Conservation (phyloP, 2,888 invertebrate species). For the Neoitamus cyanurus region DNA sequence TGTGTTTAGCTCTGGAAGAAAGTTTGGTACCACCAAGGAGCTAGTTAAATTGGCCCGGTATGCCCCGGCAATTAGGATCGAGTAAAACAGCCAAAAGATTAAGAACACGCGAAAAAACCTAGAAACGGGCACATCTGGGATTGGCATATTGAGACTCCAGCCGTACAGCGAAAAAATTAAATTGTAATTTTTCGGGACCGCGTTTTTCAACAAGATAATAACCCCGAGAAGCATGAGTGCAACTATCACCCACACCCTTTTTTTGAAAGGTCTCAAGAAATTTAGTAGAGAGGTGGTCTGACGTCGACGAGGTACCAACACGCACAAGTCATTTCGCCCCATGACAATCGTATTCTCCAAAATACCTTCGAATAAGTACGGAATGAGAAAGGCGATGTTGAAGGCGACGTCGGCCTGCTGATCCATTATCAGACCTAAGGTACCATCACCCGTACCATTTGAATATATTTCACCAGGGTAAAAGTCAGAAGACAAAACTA, state of each 20-base stretch:
- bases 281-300: slow-evolving; percentile 68
- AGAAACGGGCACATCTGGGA: slow-evolving; percentile 52
- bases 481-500: slow-evolving; percentile 55
- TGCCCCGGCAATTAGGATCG: slow-evolving; percentile 61
- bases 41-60: slow-evolving; percentile 64
- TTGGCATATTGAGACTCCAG: slow-evolving; percentile 58
- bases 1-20: slow-evolving; percentile 61
- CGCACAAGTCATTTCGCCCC: slow-evolving; percentile 70
- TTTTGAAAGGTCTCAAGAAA: slow-evolving; percentile 62
- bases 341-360: slow-evolving; percentile 70
- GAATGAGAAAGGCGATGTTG: slow-evolving; percentile 69
- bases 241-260: slow-evolving; percentile 59
- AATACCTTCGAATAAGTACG: slow-evolving; percentile 66
- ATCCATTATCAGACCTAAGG: slow-evolving; percentile 57
- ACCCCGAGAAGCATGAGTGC: slow-evolving; percentile 56
- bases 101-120: slow-evolving; percentile 58
- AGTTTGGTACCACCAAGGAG: slow-evolving; percentile 60
- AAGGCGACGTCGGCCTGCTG: slow-evolving; percentile 68
- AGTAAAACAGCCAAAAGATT: slow-evolving; percentile 61
- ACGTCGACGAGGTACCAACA: slow-evolving; percentile 68
- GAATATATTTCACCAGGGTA: slow-evolving; percentile 50
- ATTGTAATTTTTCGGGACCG: slow-evolving; percentile 47
- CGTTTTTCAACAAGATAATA: slow-evolving; percentile 55
- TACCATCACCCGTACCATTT: slow-evolving; percentile 57
- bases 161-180: slow-evolving; percentile 57